Evolutionary conservation across 1,140 invertebrate species (phyloP), one percentile per base, ranked within the genome.

Genomic region (Steinernema feltiae): DNA sequence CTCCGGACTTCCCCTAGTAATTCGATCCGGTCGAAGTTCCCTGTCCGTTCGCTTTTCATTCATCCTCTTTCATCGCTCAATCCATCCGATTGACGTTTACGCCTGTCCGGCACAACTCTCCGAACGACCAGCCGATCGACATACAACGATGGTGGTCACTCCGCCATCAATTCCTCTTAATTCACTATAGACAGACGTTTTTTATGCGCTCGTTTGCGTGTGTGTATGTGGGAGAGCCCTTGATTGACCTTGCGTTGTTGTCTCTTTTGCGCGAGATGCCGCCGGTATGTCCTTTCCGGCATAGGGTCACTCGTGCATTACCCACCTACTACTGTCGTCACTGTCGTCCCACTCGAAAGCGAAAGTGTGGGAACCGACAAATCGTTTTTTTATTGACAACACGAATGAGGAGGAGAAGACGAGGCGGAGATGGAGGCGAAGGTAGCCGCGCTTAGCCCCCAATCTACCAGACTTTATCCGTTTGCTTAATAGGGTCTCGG

Each of bases 161-260:
- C n/a, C 53, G 53, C 35, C 7, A 27, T 63, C 53, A 27, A 3
- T 63, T 21, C 7, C 53, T 63, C 24, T 63, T 63, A n/a, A 63
- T 27, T 15, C 15, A 63, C 53, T 63, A 27, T 15, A 12, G 53
- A 63, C 53, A 63, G 53, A 63, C 53, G 53, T 63, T 63, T 63
- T 63, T 46, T 46, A 46, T n/a, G 41, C n/a, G 7, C 41, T 7
- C 41, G 41, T n/a, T 46, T 12, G n/a, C n/a, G n/a, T n/a, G n/a
- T n/a, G n/a, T n/a, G n/a, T n/a, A n/a, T n/a, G n/a, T n/a, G n/a
- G n/a, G n/a, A n/a, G n/a, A n/a, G n/a, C n/a, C n/a, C n/a, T n/a
- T n/a, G n/a, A n/a, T n/a, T 63, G 53, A 63, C 53, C 53, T 63
- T 63, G 53, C 53, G 53, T 63, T 63, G 53, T 63, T 63, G 53